A percentile compares a stretch with the other conserved stretches of the same genome.
phyloP scores from a whole-genome alignment of 2,113 vertebrate species.

The Pomatorhinus ruficollis region DNA sequence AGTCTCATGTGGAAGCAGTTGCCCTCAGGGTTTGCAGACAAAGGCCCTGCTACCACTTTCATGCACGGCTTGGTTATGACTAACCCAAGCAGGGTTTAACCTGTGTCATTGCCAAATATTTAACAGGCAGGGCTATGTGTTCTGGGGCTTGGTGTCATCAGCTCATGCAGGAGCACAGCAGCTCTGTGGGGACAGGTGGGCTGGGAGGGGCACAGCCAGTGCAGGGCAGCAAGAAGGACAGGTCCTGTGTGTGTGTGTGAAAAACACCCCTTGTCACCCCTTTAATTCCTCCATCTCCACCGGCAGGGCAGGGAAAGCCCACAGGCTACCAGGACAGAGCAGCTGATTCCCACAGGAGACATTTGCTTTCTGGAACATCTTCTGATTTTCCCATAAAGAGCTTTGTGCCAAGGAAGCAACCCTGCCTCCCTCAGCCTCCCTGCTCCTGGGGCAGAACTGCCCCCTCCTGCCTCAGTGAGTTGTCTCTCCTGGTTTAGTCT shows the following conservation, averaged over 20 bases:
- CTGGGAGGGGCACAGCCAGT: not conserved
- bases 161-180: not conserved
- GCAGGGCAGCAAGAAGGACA: not conserved
- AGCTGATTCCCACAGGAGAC: not conserved
- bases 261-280: not conserved
- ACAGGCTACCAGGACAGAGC: not conserved
- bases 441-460: rapidly evolving
- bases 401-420: not conserved
- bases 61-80: not conserved
- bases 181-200: not conserved
- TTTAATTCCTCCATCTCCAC: not conserved
- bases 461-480: not conserved
- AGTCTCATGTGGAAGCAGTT: not conserved
- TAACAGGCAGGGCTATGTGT: not conserved
- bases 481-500: rapidly evolving
- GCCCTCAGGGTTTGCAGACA: not conserved
- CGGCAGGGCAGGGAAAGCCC: not conserved
- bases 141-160: rapidly evolving
- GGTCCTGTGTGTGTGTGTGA: not conserved
- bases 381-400: not conserved
- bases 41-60: not conserved
- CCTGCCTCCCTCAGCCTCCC: not conserved
- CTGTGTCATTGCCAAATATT: not conserved
- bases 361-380: not conserved
- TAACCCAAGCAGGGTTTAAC: not conserved